Evolutionary conservation across 2,797 vertebrate species (phyloP).

Genomic region (Argyrosomus regius): DNA sequence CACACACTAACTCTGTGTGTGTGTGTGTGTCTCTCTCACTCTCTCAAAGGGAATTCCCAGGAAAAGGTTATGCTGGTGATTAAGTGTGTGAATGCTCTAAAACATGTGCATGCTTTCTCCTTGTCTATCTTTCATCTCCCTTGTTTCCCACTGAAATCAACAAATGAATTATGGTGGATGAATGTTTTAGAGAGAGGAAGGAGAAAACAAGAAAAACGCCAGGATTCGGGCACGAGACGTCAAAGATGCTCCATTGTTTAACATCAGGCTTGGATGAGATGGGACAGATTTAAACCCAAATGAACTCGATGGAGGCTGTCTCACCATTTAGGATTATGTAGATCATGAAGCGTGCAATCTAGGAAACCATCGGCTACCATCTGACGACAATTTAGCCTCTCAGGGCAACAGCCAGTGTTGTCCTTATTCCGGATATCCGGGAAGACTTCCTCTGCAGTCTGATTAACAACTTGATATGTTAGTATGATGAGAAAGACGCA

Average conservation of each 20-base stretch:
- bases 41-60: conserved; percentile 72
- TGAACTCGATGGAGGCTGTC: neutral
- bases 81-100: conserved; percentile 61
- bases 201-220: neutral
- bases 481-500: too few species aligned
- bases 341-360: neutral
- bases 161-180: conserved; percentile 20
- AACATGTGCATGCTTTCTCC: conserved; percentile 44
- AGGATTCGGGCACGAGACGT: neutral
- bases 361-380: too few species aligned
- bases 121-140: conserved; percentile 9
- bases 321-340: neutral
- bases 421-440: too few species aligned
- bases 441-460: too few species aligned
- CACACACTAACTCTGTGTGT: conserved; percentile 47
- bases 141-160: conserved; percentile 22
- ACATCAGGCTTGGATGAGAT: neutral
- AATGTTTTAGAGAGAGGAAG: neutral
- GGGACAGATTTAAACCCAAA: neutral
- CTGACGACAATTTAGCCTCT: too few species aligned
- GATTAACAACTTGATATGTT: too few species aligned
- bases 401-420: too few species aligned
- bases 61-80: conserved; percentile 71
- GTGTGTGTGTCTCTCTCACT: neutral
- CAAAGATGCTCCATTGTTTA: conserved; percentile 6